These are phyloP conservation scores for Rhopalosiphum padi DNA, from an alignment of 1,140 invertebrate species.

Conservation along the genomic window DNA sequence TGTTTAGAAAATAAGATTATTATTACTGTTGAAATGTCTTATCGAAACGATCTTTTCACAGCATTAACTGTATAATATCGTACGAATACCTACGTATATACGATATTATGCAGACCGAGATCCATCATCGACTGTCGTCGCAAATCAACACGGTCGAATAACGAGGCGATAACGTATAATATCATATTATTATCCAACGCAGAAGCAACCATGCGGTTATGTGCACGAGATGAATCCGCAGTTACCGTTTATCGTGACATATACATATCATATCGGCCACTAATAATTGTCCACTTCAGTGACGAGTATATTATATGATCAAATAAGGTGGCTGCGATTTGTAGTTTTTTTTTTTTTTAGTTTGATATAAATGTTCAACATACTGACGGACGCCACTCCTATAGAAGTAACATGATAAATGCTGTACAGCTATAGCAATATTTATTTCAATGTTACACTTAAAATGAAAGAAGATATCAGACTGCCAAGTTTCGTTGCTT, in stretches of 20 bases:
- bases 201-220: not conserved
- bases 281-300: not conserved
- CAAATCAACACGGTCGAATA: not conserved
- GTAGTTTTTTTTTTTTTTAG: not conserved
- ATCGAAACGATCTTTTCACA: not conserved
- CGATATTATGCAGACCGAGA: not conserved
- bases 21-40: not conserved
- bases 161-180: not conserved
- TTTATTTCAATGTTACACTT: not conserved
- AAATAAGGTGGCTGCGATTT: not conserved
- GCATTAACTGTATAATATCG: not conserved
- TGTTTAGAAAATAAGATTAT: conserved; percentile 1
- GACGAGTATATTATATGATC: not conserved
- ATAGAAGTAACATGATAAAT: not conserved
- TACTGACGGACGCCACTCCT: not conserved
- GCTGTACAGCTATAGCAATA: not conserved
- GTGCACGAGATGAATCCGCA: no score
- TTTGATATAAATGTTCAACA: not conserved
- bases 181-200: not conserved
- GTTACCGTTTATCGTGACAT: not conserved
- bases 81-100: not conserved
- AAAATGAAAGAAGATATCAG: not conserved
- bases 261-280: not conserved
- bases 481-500: not conserved
- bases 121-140: not conserved